phyloP scores from a whole-genome alignment of 2,113 vertebrate species.

The Syngnathoides biaculeatus region DNA sequence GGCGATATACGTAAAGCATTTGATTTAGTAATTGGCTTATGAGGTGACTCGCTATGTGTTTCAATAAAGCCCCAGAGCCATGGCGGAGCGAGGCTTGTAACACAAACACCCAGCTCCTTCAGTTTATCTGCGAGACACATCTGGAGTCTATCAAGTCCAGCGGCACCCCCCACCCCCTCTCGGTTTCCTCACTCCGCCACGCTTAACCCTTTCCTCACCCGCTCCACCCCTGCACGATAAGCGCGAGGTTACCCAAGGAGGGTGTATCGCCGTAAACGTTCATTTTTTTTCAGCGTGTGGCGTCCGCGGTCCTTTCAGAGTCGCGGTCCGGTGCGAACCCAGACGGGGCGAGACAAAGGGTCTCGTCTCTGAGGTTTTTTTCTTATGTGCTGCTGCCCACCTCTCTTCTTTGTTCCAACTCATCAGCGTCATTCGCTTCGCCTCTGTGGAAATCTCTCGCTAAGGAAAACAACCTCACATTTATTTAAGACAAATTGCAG shows the following conservation, averaged over 20 bases:
- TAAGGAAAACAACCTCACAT: slow-evolving; percentile 51
- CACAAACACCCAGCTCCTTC: slow-evolving; percentile 75
- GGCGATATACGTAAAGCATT: slow-evolving; percentile 44
- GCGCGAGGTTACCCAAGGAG: slow-evolving; percentile 48
- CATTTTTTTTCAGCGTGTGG: slow-evolving; percentile 40
- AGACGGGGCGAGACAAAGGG: slow-evolving; percentile 43
- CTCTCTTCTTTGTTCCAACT: slow-evolving; percentile 51
- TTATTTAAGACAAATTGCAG: slow-evolving; percentile 56
- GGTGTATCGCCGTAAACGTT: slow-evolving; percentile 44
- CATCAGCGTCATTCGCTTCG: slow-evolving; percentile 49
- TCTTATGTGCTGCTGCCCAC: slow-evolving; percentile 38
- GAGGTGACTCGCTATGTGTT: slow-evolving; percentile 61
- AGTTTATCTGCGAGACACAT: slow-evolving; percentile 81
- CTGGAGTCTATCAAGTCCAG: slow-evolving; percentile 80
- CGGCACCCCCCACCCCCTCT: slow-evolving; percentile 62
- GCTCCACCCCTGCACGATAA: slow-evolving; percentile 61
- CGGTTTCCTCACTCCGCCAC: slow-evolving; percentile 66
- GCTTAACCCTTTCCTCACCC: slow-evolving; percentile 77
- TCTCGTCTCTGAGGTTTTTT: slow-evolving; percentile 36
- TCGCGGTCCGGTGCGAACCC: slow-evolving; percentile 28
- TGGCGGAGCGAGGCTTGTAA: slow-evolving; percentile 69
- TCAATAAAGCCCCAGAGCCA: slow-evolving; percentile 73
- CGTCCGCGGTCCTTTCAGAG: slow-evolving; percentile 26
- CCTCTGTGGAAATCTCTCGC: slow-evolving; percentile 58
- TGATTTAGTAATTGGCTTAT: slow-evolving; percentile 64